A percentile compares a stretch with the other conserved stretches of the same genome.
These are phyloP conservation scores for Acyrthosiphon pisum DNA, from an alignment of 1,140 invertebrate genomes.

Conservation along the genomic window DNA sequence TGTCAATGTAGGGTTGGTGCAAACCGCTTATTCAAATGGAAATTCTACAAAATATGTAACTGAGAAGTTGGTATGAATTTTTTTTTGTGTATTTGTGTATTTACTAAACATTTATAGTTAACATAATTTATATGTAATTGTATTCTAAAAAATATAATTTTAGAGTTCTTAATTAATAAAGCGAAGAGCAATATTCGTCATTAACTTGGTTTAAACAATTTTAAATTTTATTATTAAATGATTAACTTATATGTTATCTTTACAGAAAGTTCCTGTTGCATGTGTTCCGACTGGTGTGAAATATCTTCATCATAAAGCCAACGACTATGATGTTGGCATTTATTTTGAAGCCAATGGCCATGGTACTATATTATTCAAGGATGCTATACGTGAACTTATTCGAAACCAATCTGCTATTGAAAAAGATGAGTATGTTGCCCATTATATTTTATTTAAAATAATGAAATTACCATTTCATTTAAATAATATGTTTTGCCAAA, in stretches of 20 bases:
- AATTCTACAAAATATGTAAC: slow-evolving; percentile 92
- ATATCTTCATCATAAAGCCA: slow-evolving; percentile 91
- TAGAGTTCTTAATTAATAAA: not conserved
- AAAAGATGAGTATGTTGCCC: slow-evolving; percentile 42
- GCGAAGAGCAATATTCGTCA: not conserved
- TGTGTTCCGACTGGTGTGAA: slow-evolving; percentile 97
- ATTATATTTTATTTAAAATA: not conserved
- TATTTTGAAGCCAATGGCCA: slow-evolving; percentile 99
- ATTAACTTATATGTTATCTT: slow-evolving; percentile 59
- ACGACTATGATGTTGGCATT: slow-evolving; percentile 92
- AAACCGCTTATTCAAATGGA: slow-evolving; percentile 99
- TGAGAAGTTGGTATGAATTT: slow-evolving; percentile 74
- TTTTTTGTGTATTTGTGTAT: not conserved
- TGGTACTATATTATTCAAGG: slow-evolving; percentile 88
- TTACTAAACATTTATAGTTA: not conserved
- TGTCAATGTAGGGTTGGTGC: slow-evolving; percentile 86
- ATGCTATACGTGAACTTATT: slow-evolving; percentile 46
- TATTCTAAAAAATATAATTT: not conserved
- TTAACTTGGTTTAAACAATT: not conserved
- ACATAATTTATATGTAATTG: not conserved
- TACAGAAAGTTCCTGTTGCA: slow-evolving; percentile 83
- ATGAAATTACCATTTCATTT: not conserved
- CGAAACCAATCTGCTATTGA: slow-evolving; percentile 11
- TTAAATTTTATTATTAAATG: not conserved
- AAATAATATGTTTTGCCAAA: not conserved